Base-by-base conservation (phyloP, 2,113 vertebrate species). In the Picathartes gymnocephalus region DNA sequence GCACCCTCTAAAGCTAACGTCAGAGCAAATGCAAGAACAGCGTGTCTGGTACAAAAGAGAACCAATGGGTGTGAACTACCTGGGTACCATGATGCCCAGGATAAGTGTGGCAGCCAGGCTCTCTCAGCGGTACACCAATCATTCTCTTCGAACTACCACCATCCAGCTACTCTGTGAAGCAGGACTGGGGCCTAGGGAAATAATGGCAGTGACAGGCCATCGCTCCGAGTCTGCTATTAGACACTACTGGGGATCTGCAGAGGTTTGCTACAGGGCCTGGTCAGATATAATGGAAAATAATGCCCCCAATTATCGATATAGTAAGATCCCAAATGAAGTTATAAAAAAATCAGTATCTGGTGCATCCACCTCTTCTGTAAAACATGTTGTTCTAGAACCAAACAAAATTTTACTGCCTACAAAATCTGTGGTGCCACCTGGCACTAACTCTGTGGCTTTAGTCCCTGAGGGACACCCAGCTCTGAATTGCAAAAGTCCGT, bases 41-140 rank as follows among this genome's bases (percentile, higher is more conserved):
- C 64, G 94, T 66, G 88, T 97, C n/a, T 97, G 97, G 97, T 97
- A 97, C 92, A 97, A 96, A 86, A 95, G 97, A 65, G 97, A 97
- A 72, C 97, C 96, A 0, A 97, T 97, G 97, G 97, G 97, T 56
- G 97, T 97, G 85, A 97, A 97, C 85, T 97, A 97, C 60, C 79
- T 97, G 10, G 96, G 96, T 70, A 96, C 96, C 48, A 97, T 97
- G 97, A 97, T 97, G 97, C 96, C 97, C 71, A 96, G 96, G 86
- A 96, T 97, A 68, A 97, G 96, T 19, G 82, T 95, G 88, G 96
- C 96, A 81, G 96, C 97, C 93, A 96, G 90, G 81, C 96, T 97
- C 17, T 97, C 97, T 57, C 95, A 94, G 7, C 91, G 96, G 13
- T 97, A 97, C 48, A 97, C 97, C 76, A 97, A 97, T 68, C 97